Base-by-base conservation (phyloP, 2,113 vertebrate species). In the Albula glossodonta region DNA sequence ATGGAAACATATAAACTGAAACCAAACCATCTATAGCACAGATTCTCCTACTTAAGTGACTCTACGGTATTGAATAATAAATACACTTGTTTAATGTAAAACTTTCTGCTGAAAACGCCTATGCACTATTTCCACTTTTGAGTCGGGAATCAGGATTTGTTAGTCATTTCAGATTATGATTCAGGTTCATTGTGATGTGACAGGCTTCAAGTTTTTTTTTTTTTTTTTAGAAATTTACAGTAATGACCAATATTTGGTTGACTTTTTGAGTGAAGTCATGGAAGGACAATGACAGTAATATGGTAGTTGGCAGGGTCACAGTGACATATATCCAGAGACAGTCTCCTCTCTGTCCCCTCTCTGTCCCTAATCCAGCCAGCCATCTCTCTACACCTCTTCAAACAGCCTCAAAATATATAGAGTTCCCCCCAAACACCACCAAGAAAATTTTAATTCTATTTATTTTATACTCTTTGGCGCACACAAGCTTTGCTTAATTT, bases 361-460 rank as follows among this genome's bases (percentile, higher is more conserved):
- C 8, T 70, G n/a, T 11, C 82, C n/a, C 84, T 41, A 41, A 41
- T 41, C 53, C 15, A n/a, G 13, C 22, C 25, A 51, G 31, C 31
- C 31, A 22, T 51, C 51, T 63, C 31, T 31, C 50, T 22, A 56
- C 22, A n/a, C 8, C 66, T 82, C 19, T 53, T 41, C 49, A 41
- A 49, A 25, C 57, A 48, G 25, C 66, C 60, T 74, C 81, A 79
- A 78, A 49, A 15, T 78, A 77, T 82, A 85, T 78, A 51, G 66
- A 66, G 81, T 82, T 41, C 10, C 11, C 31, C 50, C 22, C 53
- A 52, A 19, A 51, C 41, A 48, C 51, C 60, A 88, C 74, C n/a
- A 51, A 57, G 63, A 50, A 82, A 86, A 84, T 81, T 85, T 83
- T 66, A 77, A 86, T 85, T 82, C 17, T 41, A 41, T 77, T 49